Evolutionary conservation across 2,113 vertebrate genomes (phyloP), one percentile per base, ranked within the genome.

Genomic region (Xerus inauris): DNA sequence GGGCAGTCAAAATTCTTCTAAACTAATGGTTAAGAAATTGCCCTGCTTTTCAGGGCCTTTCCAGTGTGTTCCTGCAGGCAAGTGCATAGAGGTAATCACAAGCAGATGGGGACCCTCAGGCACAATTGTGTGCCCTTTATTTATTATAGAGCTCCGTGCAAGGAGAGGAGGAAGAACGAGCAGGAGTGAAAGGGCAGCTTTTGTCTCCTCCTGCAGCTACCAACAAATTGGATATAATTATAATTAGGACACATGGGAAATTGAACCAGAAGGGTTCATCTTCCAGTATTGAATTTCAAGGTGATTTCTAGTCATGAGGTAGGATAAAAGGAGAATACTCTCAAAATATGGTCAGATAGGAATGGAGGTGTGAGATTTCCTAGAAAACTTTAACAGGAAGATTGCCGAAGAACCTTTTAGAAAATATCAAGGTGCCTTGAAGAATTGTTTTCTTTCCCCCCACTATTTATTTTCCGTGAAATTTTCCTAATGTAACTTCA

Each of bases 21-120:
- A 81, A 91, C 49, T 45, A 59, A 80, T 80, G 81, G 86, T 80
- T 91, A 65, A 90, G 90, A 93, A 81, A 85, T 89, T 85, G 67
- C 59, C 35, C 59, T 65, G 59, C 64, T 97, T 96, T 76, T 92
- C 47, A 87, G 47, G 71, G 80, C 92, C 89, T 97, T 89, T 86
- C 45, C 30, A 28, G 76, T 73, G 72, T 67, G 71, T 92, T 96
- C 67, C 75, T 84, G 10, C 6, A 38, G 87, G 71, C 86, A 80
- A 77, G 87, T 0, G 3, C 80, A 14, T 2, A 47, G 84, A 84
- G 45, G 51, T 64, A 87, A 90, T 96, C 76, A 54, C 71, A 77
- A 87, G 87, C 80, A 85, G 64, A 69, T 77, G 80, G 95, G 80
- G 47, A 38, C 24, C 90, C 69, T 20, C 3, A 20, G 91, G 75